These are phyloP conservation scores for Anoura caudifer DNA, from an alignment of 2,113 vertebrate species.

Conservation along the genomic window DNA sequence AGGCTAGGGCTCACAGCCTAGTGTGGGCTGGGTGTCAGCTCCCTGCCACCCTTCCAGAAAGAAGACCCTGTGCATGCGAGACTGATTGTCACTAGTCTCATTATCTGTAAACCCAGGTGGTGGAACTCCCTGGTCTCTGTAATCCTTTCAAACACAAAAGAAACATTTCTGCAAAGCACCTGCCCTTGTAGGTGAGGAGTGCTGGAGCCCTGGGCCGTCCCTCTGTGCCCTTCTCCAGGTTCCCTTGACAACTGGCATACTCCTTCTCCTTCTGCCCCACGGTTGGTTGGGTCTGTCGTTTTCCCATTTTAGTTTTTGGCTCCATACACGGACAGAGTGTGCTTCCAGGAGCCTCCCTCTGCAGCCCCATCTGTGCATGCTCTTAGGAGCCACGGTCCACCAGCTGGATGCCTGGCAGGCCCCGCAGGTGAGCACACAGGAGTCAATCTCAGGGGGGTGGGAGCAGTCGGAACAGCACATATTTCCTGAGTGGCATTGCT, in stretches of 20 bases:
- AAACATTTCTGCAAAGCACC: not conserved
- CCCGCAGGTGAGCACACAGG: not conserved
- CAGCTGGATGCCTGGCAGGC: not conserved
- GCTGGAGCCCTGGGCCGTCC: not conserved
- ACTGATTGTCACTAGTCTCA: not conserved
- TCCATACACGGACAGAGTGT: not conserved
- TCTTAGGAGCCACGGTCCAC: not conserved
- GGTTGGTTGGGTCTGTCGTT: not conserved
- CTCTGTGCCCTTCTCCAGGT: not conserved
- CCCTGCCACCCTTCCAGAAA: not conserved
- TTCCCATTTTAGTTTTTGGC: slow-evolving; percentile 51
- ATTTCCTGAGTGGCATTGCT: slow-evolving; percentile 35
- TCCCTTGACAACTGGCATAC: not conserved
- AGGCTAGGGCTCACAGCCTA: too few relatives aligned
- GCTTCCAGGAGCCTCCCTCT: slow-evolving; percentile 23
- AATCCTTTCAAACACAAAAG: not conserved
- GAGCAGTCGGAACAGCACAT: not conserved
- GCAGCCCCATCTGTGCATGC: slow-evolving; percentile 2
- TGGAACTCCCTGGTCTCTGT: not conserved
- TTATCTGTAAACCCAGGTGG: not conserved
- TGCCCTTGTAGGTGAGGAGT: rapidly evolving
- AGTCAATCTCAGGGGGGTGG: not conserved
- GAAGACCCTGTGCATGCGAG: not conserved
- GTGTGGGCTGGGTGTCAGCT: not conserved
- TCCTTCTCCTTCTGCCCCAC: not conserved